Percentiles rank a stretch among this genome's conserved stretches.
phyloP scores from a whole-genome alignment of 2,113 vertebrate species.

The Polypterus senegalus region DNA sequence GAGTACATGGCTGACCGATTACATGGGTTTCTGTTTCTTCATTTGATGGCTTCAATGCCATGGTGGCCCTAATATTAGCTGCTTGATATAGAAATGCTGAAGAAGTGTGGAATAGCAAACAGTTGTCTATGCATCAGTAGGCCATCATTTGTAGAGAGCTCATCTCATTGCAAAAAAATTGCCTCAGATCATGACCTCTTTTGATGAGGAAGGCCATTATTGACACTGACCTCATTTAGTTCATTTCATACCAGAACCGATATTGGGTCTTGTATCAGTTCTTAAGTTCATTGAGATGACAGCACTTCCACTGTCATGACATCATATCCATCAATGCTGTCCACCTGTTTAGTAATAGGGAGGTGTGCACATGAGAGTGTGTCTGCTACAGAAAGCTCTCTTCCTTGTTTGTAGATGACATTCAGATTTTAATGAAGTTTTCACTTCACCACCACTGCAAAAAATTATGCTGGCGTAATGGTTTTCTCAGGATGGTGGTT shows the following conservation, averaged over 20 bases:
- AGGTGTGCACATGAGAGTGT: not conserved
- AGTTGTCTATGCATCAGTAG: not conserved
- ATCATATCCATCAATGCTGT: constrained; percentile 1
- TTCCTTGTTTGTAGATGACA: constrained; percentile 6
- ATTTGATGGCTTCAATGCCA: too few relatives aligned
- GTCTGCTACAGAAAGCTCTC: constrained; percentile 8
- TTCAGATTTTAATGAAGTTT: constrained; percentile 8
- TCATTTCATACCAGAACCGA: not conserved
- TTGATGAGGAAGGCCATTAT: not conserved
- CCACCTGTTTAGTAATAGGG: not conserved
- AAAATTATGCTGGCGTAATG: too few relatives aligned
- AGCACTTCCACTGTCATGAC: constrained; percentile 1
- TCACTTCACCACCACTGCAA: constrained; percentile 5
- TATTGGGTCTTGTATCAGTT: not conserved
- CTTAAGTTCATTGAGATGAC: constrained; percentile 2
- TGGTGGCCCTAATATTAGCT: too few relatives aligned
- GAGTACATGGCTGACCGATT: too few relatives aligned
- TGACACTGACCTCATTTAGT: not conserved
- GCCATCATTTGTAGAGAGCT: not conserved
- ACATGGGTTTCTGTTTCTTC: too few relatives aligned
- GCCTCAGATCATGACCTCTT: not conserved
- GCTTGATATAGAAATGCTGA: too few relatives aligned
- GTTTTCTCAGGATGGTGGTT: too few relatives aligned
- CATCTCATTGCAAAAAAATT: not conserved
- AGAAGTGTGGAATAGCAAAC: not conserved